Evolutionary conservation across 2,113 vertebrate genomes (phyloP).

Genomic region (Melanotaenia duboulayi): DNA sequence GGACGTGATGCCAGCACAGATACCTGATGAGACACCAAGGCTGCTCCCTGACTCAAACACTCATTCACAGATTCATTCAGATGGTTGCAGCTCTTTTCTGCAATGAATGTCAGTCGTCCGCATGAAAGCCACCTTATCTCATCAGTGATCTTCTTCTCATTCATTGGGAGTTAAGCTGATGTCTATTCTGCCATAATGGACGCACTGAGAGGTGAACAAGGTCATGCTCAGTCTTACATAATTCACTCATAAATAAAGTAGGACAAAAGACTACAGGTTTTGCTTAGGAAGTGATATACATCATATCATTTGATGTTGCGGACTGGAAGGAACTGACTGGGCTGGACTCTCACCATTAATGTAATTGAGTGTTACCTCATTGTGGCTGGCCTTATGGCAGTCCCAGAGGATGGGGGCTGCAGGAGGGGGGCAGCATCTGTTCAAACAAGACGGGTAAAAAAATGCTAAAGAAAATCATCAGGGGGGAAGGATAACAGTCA

Average conservation of each 20-base stretch:
- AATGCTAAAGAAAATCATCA: conserved; percentile 77
- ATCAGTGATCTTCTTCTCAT: conserved; percentile 2
- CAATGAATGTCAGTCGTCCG: not conserved
- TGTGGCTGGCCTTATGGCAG: conserved; percentile 57
- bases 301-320: conserved; percentile 66
- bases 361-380: conserved; percentile 71
- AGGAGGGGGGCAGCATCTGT: conserved; percentile 79
- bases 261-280: conserved; percentile 60
- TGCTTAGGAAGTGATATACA: conserved; percentile 60
- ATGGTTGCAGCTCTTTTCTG: conserved; percentile 2
- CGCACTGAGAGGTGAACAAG: conserved; percentile 54
- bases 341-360: conserved; percentile 70
- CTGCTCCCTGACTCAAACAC: not conserved
- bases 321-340: conserved; percentile 71
- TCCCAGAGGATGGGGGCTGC: conserved; percentile 69
- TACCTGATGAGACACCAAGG: conserved; percentile 13
- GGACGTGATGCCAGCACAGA: not conserved
- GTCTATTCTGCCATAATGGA: conserved; percentile 14
- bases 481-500: conserved; percentile 78
- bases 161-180: conserved; percentile 15
- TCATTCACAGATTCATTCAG: conserved; percentile 6
- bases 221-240: conserved; percentile 62
- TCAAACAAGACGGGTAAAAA: conserved; percentile 81
- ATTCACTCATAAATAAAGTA: conserved; percentile 69
- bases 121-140: not conserved